Evolutionary conservation across 2,888 invertebrate species (phyloP).

Genomic region (Myopa tessellatipennis): DNA sequence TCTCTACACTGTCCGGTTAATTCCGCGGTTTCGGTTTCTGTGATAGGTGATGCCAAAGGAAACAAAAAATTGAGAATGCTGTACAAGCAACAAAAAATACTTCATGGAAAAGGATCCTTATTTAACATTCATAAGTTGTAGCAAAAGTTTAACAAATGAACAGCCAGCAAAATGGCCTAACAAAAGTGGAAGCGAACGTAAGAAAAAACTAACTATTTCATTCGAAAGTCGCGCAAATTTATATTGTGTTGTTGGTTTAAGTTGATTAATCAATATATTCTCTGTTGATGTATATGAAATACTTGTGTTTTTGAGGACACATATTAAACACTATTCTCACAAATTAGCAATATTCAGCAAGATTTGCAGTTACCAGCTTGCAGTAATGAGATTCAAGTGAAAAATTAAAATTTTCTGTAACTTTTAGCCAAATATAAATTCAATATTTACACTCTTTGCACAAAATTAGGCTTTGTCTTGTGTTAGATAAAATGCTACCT

Average conservation of each 20-base stretch:
- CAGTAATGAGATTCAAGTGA: neutral
- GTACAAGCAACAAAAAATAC: neutral
- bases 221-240: conserved; percentile 9
- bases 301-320: too few species aligned
- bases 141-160: neutral
- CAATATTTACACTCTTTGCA: conserved; percentile 28
- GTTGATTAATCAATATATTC: too few species aligned
- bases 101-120: too few species aligned
- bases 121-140: neutral
- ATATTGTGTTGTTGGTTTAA: neutral
- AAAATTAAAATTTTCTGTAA: neutral
- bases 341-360: neutral
- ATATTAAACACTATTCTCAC: neutral
- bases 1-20: conserved; percentile 16
- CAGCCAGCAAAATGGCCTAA: neutral
- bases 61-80: neutral
- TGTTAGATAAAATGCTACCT: conserved; percentile 9
- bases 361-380: neutral
- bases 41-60: neutral
- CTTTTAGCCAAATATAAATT: neutral
- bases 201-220: neutral
- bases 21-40: neutral
- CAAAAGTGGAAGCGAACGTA: neutral
- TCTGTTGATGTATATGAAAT: too few species aligned
- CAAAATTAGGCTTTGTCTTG: neutral